Conservation (phyloP, 2,888 invertebrate genomes). For the Timema cristinae region DNA sequence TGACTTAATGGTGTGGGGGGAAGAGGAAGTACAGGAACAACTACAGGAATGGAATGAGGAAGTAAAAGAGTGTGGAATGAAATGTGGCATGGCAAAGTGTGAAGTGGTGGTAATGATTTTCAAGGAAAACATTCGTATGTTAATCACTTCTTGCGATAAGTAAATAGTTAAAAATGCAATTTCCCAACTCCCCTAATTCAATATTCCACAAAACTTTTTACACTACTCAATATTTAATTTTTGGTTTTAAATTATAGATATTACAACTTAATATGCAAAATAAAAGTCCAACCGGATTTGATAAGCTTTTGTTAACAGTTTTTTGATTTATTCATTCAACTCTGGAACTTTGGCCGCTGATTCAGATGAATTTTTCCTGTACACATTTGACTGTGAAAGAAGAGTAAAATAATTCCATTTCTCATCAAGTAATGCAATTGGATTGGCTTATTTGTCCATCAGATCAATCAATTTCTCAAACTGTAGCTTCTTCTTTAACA, state of each 20-base stretch:
- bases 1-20: too few relatives aligned
- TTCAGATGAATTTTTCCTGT: neutral
- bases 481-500: neutral
- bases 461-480: neutral
- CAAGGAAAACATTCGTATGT: neutral
- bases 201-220: too few relatives aligned
- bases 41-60: too few relatives aligned
- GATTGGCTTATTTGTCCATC: neutral
- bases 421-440: neutral
- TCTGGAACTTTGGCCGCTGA: neutral
- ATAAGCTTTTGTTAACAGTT: neutral
- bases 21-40: too few relatives aligned
- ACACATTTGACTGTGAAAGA: neutral
- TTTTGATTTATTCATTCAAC: neutral
- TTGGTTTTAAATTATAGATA: too few relatives aligned
- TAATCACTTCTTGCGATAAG: neutral
- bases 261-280: too few relatives aligned
- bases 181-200: too few relatives aligned
- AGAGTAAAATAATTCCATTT: neutral
- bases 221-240: neutral
- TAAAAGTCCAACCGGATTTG: neutral
- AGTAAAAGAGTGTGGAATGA: too few relatives aligned
- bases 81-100: too few relatives aligned
- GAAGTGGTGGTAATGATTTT: too few relatives aligned
- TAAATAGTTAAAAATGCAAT: neutral